Conservation (phyloP, 92 coral and sea anemone genomes). For the Scolanthus callimorphus region DNA sequence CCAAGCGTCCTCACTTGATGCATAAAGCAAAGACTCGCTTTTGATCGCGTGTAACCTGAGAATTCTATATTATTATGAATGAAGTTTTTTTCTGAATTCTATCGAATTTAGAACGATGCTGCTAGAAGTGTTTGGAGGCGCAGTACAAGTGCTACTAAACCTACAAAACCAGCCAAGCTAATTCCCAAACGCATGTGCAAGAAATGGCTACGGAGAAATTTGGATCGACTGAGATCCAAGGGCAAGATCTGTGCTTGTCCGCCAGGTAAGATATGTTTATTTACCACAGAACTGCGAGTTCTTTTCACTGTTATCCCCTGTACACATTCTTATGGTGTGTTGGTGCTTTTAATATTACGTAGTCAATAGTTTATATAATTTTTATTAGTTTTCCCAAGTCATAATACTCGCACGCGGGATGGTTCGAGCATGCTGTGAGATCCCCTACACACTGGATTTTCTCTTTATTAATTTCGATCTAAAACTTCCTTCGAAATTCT, state of each 20-base stretch:
- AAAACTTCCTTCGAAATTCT: too few species aligned
- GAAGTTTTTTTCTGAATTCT: constrained; percentile 9
- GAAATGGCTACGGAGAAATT: constrained; percentile 10
- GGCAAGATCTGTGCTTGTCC: constrained; percentile 21
- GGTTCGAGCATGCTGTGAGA: too few species aligned
- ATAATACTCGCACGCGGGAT: too few species aligned
- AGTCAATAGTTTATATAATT: too few species aligned
- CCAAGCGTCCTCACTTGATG: constrained; percentile 1
- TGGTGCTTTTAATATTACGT: too few species aligned
- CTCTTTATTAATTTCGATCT: too few species aligned
- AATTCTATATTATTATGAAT: constrained; percentile 1
- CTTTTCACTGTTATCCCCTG: neutral
- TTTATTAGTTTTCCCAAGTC: too few species aligned
- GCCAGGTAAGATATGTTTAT: constrained; percentile 12
- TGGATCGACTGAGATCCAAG: constrained; percentile 19
- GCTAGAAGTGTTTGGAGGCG: constrained; percentile 35
- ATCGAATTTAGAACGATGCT: constrained; percentile 41
- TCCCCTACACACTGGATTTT: too few species aligned
- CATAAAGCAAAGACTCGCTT: neutral
- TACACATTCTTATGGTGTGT: neutral
- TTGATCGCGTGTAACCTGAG: constrained; percentile 35
- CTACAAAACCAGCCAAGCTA: constrained; percentile 35
- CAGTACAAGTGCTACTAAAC: constrained; percentile 41
- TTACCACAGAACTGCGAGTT: neutral
- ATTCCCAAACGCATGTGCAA: constrained; percentile 15